Conservation (phyloP, 2,888 invertebrate species). For the Rhaphigaster nebulosa region DNA sequence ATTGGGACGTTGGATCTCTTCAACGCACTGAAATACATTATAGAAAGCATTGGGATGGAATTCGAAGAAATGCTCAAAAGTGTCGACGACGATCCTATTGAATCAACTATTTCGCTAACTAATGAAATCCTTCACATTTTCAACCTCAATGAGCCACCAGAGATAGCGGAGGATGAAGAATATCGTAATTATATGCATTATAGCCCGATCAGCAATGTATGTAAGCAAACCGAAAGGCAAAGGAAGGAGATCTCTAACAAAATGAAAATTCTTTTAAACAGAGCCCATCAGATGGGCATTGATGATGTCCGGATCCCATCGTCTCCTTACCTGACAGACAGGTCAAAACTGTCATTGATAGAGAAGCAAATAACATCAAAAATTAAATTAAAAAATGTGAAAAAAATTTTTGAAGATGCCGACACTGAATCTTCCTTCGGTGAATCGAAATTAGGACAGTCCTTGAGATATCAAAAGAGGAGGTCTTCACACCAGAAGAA, state of each 20-base stretch:
- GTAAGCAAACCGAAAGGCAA: neutral
- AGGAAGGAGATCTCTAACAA: neutral
- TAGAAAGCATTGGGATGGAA: conserved; percentile 3
- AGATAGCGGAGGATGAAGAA: conserved; percentile 41
- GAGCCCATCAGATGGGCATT: conserved; percentile 55
- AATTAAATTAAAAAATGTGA: conserved; percentile 25
- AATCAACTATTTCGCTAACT: neutral
- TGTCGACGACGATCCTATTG: neutral
- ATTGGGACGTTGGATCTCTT: neutral
- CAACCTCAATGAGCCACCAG: conserved; percentile 54
- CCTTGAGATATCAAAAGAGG: neutral
- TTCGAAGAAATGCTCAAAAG: conserved; percentile 23
- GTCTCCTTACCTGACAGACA: conserved; percentile 52
- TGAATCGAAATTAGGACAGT: neutral
- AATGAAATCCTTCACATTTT: conserved; percentile 52
- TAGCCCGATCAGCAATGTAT: neutral
- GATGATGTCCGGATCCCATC: conserved; percentile 56
- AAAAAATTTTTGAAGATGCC: neutral
- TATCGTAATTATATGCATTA: neutral
- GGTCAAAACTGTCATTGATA: conserved; percentile 59
- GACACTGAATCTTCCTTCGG: neutral
- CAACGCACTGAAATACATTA: neutral
- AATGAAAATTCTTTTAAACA: conserved; percentile 32
- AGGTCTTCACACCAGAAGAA: neutral
- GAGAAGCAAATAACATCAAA: conserved; percentile 54